Percentiles rank a stretch among this genome's conserved stretches.
These are phyloP conservation scores for Siderastrea radians DNA, from an alignment of 92 coral and sea anemone genomes.

Conservation along the genomic window DNA sequence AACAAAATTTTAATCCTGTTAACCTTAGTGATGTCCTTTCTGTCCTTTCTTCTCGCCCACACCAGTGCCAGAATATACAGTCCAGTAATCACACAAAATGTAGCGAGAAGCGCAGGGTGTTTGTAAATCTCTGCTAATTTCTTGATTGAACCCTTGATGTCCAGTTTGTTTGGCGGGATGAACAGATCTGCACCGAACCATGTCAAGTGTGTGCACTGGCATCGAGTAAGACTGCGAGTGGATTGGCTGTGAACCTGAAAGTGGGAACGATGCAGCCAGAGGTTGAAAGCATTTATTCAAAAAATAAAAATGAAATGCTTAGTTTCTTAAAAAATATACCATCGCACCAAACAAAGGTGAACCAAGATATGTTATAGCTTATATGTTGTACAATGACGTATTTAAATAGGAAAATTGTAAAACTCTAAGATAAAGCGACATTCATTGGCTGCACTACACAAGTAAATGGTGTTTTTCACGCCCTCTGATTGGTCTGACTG, in stretches of 20 bases:
- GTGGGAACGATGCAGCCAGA: not conserved
- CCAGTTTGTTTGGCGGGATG: constrained; percentile 90
- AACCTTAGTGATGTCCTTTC: constrained; percentile 78
- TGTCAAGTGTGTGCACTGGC: constrained; percentile 92
- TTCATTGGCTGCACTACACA: too few species aligned
- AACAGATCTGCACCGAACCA: constrained; percentile 96
- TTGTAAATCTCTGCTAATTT: constrained; percentile 63
- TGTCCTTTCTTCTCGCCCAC: constrained; percentile 91
- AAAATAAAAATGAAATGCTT: too few species aligned
- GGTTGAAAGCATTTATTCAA: not conserved
- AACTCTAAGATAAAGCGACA: too few species aligned
- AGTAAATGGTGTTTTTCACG: too few species aligned
- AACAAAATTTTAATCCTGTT: too few species aligned
- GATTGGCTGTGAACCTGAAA: constrained; percentile 83
- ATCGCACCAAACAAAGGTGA: too few species aligned
- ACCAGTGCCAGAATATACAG: constrained; percentile 82
- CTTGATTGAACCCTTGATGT: constrained; percentile 53
- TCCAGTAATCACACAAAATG: constrained; percentile 77
- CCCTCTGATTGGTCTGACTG: too few species aligned
- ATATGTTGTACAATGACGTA: too few species aligned
- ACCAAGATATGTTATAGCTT: too few species aligned
- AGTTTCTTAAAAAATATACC: not conserved
- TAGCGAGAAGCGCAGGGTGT: constrained; percentile 88
- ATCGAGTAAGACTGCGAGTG: constrained; percentile 69
- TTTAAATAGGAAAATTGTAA: too few species aligned